These are phyloP conservation scores for Tanypteryx hageni DNA, from an alignment of 2,888 invertebrate genomes.

Conservation along the genomic window DNA sequence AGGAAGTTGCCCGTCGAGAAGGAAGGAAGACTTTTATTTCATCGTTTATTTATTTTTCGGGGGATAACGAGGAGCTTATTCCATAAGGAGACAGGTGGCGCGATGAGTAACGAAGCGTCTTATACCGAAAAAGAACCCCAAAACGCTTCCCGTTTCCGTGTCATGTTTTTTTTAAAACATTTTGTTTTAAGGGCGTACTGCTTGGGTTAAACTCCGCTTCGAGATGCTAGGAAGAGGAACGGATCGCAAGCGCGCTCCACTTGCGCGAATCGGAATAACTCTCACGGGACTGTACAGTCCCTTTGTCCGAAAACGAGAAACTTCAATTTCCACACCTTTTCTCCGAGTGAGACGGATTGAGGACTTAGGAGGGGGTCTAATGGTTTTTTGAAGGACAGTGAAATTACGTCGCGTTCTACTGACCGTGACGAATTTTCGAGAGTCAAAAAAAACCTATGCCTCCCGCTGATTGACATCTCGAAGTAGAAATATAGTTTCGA, in stretches of 20 bases:
- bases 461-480: slow-evolving; percentile 25
- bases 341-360: not conserved
- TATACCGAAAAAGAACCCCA: not conserved
- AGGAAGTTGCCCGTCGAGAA: not conserved
- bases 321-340: not conserved
- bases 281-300: not conserved
- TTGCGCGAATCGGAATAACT: not conserved
- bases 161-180: not conserved
- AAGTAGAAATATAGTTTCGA: not conserved
- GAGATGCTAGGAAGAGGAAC: not conserved
- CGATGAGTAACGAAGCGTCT: not conserved
- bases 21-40: slow-evolving; percentile 25
- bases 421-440: slow-evolving; percentile 46
- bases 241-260: not conserved
- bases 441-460: not conserved
- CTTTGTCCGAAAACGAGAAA: not conserved
- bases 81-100: not conserved
- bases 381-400: not conserved
- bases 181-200: not conserved
- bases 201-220: not conserved
- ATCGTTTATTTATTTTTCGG: not conserved
- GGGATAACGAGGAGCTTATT: not conserved
- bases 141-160: not conserved
- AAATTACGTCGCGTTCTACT: slow-evolving; percentile 1
- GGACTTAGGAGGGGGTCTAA: not conserved